These are phyloP conservation scores for Plebejus melissa DNA, from an alignment of 2,888 invertebrate species.

Conservation along the genomic window DNA sequence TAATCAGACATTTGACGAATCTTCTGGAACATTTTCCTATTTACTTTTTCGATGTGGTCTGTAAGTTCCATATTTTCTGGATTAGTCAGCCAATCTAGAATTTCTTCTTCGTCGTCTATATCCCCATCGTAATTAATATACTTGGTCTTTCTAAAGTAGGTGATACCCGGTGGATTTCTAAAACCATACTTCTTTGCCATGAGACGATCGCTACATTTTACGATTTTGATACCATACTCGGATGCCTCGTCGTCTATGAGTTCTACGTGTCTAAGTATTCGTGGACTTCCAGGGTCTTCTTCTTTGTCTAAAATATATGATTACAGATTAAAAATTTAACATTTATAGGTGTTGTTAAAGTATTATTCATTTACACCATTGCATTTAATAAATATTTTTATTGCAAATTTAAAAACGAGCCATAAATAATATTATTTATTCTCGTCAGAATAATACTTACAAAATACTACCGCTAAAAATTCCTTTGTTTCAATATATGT, in stretches of 20 bases:
- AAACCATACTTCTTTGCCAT: constrained; percentile 97
- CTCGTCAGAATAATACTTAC: constrained; percentile 81
- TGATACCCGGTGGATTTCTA: constrained; percentile 92
- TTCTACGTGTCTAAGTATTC: constrained; percentile 91
- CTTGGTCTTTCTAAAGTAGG: constrained; percentile 93
- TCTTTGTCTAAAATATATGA: constrained; percentile 82
- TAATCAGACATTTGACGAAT: constrained; percentile 93
- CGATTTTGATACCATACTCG: constrained; percentile 94
- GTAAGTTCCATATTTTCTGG: constrained; percentile 96
- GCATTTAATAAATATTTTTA: neutral
- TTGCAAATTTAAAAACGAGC: neutral
- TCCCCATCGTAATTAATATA: constrained; percentile 95
- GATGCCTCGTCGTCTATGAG: constrained; percentile 94
- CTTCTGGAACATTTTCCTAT: constrained; percentile 95
- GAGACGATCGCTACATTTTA: constrained; percentile 90
- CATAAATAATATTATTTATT: neutral
- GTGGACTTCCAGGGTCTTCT: constrained; percentile 88
- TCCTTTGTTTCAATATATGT: constrained; percentile 94
- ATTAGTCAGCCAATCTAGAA: constrained; percentile 94
- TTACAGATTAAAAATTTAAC: neutral
- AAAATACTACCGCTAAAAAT: constrained; percentile 94
- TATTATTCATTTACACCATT: no score
- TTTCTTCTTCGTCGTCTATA: constrained; percentile 93
- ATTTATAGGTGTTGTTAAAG: neutral
- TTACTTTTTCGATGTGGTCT: constrained; percentile 94